Percentiles rank a stretch among this genome's conserved stretches.
Evolutionary conservation across 2,113 vertebrate genomes (phyloP).

Genomic region (Pelodiscus sinensis): DNA sequence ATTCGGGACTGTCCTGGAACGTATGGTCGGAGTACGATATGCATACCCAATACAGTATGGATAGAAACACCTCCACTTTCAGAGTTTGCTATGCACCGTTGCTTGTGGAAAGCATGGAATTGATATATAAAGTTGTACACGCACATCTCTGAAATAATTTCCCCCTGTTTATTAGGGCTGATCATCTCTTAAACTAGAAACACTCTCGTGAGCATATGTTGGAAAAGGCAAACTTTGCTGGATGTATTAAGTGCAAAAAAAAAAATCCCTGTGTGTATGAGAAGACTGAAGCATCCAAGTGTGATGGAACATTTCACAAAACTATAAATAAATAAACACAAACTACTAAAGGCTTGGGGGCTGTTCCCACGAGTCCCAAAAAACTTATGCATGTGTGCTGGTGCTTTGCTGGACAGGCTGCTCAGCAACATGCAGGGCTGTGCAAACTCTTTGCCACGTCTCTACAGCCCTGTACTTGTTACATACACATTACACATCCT

Average conservation of each 20-base stretch:
- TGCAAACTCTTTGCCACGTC: neutral
- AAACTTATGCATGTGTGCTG: accelerated
- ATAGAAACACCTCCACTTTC: neutral
- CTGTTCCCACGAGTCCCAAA: neutral
- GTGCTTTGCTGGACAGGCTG: neutral
- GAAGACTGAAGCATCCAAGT: neutral
- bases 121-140: constrained; percentile 1
- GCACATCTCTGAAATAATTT: neutral
- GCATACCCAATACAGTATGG: neutral
- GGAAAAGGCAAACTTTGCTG: neutral
- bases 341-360: neutral
- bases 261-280: too few species aligned
- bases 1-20: too few species aligned
- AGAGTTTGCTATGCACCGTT: neutral
- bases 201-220: neutral
- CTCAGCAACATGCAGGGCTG: neutral
- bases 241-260: neutral
- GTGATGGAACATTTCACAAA: neutral
- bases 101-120: constrained; percentile 1
- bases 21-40: neutral
- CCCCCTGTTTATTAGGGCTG: neutral
- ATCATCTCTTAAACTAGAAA: accelerated
- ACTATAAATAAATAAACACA: neutral
- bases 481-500: neutral
- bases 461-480: neutral